phyloP scores from a whole-genome alignment of 2,888 invertebrate species.

The Tipula vernalis region DNA sequence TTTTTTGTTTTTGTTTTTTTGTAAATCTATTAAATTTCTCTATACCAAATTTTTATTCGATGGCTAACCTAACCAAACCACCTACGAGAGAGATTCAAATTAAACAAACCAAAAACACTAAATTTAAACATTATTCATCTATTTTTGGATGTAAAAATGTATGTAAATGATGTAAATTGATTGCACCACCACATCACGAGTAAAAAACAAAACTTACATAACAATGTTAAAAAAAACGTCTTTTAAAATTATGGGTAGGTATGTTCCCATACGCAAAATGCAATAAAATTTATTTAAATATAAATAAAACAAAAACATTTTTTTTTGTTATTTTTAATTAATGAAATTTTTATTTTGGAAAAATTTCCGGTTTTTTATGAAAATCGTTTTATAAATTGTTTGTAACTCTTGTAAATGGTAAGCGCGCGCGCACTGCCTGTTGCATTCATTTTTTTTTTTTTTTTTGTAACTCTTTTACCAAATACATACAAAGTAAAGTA shows the following conservation, averaged over 20 bases:
- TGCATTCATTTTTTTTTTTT: not conserved
- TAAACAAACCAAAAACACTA: not conserved
- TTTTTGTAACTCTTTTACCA: not conserved
- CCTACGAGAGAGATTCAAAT: not conserved
- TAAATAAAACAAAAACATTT: not conserved
- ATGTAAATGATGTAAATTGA: not conserved
- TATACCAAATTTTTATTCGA: not conserved
- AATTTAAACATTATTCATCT: not conserved
- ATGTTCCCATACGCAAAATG: not conserved
- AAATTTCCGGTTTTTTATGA: not conserved
- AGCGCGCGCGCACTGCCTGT: not conserved
- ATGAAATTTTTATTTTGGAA: not conserved
- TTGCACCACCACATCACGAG: not conserved
- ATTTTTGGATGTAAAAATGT: not conserved
- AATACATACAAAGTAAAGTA: not conserved
- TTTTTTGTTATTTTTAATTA: not conserved
- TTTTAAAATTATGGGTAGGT: not conserved
- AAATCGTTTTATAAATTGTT: not conserved
- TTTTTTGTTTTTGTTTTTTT: no score
- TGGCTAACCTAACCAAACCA: not conserved
- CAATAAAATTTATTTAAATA: not conserved
- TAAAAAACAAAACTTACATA: not conserved
- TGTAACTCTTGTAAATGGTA: not conserved
- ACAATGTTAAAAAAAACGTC: not conserved
- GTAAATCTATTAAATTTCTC: not conserved